Percentiles rank a stretch among this genome's conserved stretches.
Evolutionary conservation across 2,797 vertebrate genomes (phyloP).

Genomic region (Vireo griseus): DNA sequence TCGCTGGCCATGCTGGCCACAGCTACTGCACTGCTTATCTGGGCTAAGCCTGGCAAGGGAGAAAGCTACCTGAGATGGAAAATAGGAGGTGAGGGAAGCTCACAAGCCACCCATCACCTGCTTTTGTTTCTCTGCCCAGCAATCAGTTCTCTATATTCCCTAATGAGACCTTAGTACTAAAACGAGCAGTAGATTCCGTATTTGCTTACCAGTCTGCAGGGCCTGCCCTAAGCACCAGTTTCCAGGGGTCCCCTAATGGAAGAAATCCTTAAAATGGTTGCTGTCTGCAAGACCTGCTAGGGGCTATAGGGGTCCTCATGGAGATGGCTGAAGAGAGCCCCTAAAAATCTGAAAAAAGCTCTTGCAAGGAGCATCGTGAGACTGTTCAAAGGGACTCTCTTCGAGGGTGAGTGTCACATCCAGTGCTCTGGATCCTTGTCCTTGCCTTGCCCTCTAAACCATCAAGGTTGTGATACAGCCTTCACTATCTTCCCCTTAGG

Average conservation of each 20-base stretch:
- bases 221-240: neutral
- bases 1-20: neutral
- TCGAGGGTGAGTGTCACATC: neutral
- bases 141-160: neutral
- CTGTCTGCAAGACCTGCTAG: neutral
- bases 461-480: neutral
- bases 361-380: neutral
- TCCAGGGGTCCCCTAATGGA: neutral
- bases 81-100: neutral
- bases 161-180: neutral
- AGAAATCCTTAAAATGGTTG: neutral
- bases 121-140: neutral
- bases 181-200: neutral
- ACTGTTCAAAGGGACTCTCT: neutral
- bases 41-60: neutral
- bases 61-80: neutral
- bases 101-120: neutral
- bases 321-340: neutral
- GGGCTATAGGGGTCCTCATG: neutral
- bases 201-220: neutral
- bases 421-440: neutral
- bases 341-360: neutral
- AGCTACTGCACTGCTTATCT: rapidly evolving
- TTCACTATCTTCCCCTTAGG: neutral
- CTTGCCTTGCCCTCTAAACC: neutral